Evolutionary conservation across 1,140 invertebrate species (phyloP).

Genomic region (Drosophila orena): DNA sequence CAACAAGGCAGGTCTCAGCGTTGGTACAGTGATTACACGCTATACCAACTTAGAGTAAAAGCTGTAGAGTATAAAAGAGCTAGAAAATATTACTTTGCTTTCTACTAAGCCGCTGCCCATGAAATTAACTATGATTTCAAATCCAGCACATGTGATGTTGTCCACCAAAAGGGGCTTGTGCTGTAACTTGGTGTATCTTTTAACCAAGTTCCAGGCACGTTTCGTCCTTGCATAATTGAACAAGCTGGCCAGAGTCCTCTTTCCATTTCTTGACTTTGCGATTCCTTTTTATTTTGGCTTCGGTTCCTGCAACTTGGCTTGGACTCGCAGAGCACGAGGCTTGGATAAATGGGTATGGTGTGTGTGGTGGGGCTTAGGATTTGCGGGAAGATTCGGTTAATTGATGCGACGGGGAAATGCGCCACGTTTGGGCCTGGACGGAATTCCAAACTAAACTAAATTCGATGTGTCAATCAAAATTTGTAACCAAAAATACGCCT

Average conservation of each 20-base stretch:
- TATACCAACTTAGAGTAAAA: neutral
- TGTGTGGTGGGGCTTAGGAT: neutral
- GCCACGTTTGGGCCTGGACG: slow-evolving; percentile 1
- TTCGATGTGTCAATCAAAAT: slow-evolving; percentile 73
- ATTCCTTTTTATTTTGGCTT: slow-evolving; percentile 44
- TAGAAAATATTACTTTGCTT: neutral
- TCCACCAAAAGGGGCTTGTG: neutral
- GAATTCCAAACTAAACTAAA: slow-evolving; percentile 41
- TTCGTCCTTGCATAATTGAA: slow-evolving; percentile 71
- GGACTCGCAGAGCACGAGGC: slow-evolving; percentile 10
- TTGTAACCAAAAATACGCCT: slow-evolving; percentile 45
- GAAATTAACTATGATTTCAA: neutral
- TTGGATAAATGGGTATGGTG: neutral
- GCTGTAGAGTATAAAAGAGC: neutral
- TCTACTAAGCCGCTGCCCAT: neutral
- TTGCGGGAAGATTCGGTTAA: slow-evolving; percentile 36
- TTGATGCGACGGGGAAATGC: slow-evolving; percentile 45
- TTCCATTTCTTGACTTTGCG: slow-evolving; percentile 6
- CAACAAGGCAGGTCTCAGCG: slow-evolving; percentile 46
- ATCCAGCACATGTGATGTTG: neutral
- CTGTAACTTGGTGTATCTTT: slow-evolving; percentile 25
- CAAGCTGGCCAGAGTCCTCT: slow-evolving; percentile 27
- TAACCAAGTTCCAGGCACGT: slow-evolving; percentile 63
- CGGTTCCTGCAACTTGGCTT: slow-evolving; percentile 16
- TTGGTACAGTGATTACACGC: slow-evolving; percentile 10